Base-by-base conservation (phyloP, 2,797 vertebrate species). In the Taeniopygia guttata region DNA sequence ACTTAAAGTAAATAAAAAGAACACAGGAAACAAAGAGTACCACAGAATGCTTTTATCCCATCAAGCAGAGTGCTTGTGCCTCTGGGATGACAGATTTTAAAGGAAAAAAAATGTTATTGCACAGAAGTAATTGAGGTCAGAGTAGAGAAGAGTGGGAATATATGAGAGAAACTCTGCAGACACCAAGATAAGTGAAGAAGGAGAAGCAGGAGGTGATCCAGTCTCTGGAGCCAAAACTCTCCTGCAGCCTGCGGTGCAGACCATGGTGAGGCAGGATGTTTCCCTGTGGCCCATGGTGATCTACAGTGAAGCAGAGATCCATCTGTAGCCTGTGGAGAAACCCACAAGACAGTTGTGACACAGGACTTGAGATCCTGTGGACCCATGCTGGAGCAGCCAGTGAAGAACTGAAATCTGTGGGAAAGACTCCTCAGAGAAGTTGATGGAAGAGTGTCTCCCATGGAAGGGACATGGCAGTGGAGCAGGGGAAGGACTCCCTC, bases 391-490 rank as follows among this genome's bases (percentile, higher is more conserved):
- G 56, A 56, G 13, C 23, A 38, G 63, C 5, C 25, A 56, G 36
- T 22, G 56, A 69, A 63, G 49, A 56, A 30, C 20, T 29, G 49
- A 43, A 56, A 82, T 8, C 23, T 4, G 2, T n/a, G 36, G 38
- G 43, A 76, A 63, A 43, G 36, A 38, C 14, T 69, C 23, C n/a
- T 49, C 36, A 25, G 30, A 55, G 48, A 56, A 51, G 25, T 38
- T 63, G 16, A 51, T 5, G 14, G 27, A 51, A 15, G 14, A 69
- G 14, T 13, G 29, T 25, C 32, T 49, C 43, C 51, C 0, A 0
- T 6, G 13, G 20, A 36, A 76, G 27, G n/a, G 20, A 76, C 55
- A 34, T 1, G 0, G 56, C 0, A 0, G 9, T 16, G 43, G 23
- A 62, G 27, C 36, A 49, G 23, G 23, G 48, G 36, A 49, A 89